These are phyloP conservation scores for Polyodon spathula DNA, from an alignment of 2,113 vertebrate species.

Conservation along the genomic window DNA sequence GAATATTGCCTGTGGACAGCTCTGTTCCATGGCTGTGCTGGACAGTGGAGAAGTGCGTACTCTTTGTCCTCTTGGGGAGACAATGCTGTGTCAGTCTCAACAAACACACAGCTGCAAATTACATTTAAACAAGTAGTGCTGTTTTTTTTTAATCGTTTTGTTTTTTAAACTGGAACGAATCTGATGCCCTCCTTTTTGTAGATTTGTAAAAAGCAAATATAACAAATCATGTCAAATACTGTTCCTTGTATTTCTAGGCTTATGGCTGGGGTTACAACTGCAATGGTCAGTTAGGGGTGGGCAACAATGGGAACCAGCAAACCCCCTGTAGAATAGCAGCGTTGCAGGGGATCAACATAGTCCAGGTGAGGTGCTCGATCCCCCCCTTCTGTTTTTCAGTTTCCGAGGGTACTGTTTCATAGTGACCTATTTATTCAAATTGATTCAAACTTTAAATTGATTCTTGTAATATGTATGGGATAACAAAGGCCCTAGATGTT, in stretches of 20 bases:
- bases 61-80: not conserved
- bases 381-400: no score
- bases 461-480: no score
- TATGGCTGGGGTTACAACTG: constrained; percentile 98
- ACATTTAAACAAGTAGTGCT: no score
- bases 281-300: constrained; percentile 90
- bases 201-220: no score
- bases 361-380: constrained; percentile 58
- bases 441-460: no score
- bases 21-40: constrained; percentile 92
- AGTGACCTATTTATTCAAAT: no score
- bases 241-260: constrained; percentile 50
- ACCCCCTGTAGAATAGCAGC: constrained; percentile 86
- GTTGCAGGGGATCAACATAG: constrained; percentile 76
- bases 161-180: no score
- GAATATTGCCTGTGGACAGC: constrained; percentile 90
- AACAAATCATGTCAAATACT: not conserved
- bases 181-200: no score
- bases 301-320: constrained; percentile 88
- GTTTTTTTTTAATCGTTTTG: no score
- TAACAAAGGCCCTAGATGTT: no score
- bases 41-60: constrained; percentile 84
- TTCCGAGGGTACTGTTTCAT: no score
- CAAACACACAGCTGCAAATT: no score
- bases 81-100: not conserved